Evolutionary conservation across 1,140 invertebrate species (phyloP).

Genomic region (Adoxophyes honmai): DNA sequence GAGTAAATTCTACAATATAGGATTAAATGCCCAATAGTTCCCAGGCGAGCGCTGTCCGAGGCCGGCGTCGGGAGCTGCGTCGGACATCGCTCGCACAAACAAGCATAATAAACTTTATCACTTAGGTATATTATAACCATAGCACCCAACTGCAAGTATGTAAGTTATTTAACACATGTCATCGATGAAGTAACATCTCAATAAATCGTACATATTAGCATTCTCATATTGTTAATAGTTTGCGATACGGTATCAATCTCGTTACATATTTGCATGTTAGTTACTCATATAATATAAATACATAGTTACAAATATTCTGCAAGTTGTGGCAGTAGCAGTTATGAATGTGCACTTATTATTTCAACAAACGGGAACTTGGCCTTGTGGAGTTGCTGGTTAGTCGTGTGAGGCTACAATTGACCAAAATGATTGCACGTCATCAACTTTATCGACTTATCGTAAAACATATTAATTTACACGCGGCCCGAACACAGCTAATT

Average conservation of each 20-base stretch:
- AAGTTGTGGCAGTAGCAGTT: constrained; percentile 70
- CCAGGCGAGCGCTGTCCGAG: constrained; percentile 60
- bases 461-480: constrained; percentile 29
- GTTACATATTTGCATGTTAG: constrained; percentile 78
- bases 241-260: constrained; percentile 61
- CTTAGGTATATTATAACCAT: constrained; percentile 75
- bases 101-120: constrained; percentile 73
- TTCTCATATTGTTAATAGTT: constrained; percentile 70
- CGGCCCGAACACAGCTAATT: constrained; percentile 45
- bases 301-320: constrained; percentile 74
- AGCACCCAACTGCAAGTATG: constrained; percentile 76
- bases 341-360: constrained; percentile 71
- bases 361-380: constrained; percentile 73
- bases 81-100: constrained; percentile 60
- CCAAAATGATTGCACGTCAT: constrained; percentile 71
- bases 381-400: constrained; percentile 77
- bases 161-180: constrained; percentile 70
- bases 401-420: constrained; percentile 71
- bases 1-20: constrained; percentile 61
- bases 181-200: constrained; percentile 45
- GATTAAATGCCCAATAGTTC: constrained; percentile 79
- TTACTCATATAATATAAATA: constrained; percentile 77
- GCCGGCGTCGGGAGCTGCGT: constrained; percentile 35
- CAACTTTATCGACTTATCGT: constrained; percentile 64
- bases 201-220: constrained; percentile 60